A percentile compares a stretch with the other conserved stretches of the same genome.
Conservation (phyloP, 1,140 invertebrate species). For the Wiebesia pumilae region DNA sequence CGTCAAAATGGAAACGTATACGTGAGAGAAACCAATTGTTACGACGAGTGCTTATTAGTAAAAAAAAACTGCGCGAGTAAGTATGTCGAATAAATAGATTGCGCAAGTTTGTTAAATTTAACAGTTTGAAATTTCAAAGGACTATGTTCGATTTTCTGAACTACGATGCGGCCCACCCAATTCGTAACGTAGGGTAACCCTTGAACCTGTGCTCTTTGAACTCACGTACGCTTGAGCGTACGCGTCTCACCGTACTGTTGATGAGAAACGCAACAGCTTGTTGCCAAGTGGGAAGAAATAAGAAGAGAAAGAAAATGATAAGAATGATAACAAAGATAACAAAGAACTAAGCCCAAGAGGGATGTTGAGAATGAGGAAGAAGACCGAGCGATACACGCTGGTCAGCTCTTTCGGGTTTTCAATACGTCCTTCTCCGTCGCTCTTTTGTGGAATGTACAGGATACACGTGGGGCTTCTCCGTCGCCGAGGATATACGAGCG, state of each 20-base stretch:
- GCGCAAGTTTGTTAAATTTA: no score
- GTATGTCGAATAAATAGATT: no score
- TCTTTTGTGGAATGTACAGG: not conserved
- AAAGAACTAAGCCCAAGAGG: constrained; percentile 2
- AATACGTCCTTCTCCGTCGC: constrained; percentile 20
- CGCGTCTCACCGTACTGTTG: not conserved
- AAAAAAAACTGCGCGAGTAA: no score
- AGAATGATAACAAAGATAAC: constrained; percentile 20
- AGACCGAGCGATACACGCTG: constrained; percentile 41
- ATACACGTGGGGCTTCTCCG: not conserved
- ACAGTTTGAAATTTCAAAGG: no score
- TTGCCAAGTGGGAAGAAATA: not conserved
- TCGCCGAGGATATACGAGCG: constrained; percentile 68
- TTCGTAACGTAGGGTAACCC: no score
- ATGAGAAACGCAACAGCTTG: not conserved
- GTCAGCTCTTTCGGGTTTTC: constrained; percentile 21
- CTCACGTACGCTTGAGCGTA: not conserved
- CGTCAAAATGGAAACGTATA: no score
- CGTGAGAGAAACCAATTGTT: no score
- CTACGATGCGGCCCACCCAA: no score
- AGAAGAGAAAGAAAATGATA: constrained; percentile 39
- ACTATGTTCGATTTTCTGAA: no score
- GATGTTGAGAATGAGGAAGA: constrained; percentile 32
- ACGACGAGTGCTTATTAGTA: no score
- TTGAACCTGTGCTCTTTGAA: constrained; percentile 23